Evolutionary conservation across 2,113 vertebrate genomes (phyloP), one percentile per base, ranked within the genome.

Genomic region (Taurulus bubalis): DNA sequence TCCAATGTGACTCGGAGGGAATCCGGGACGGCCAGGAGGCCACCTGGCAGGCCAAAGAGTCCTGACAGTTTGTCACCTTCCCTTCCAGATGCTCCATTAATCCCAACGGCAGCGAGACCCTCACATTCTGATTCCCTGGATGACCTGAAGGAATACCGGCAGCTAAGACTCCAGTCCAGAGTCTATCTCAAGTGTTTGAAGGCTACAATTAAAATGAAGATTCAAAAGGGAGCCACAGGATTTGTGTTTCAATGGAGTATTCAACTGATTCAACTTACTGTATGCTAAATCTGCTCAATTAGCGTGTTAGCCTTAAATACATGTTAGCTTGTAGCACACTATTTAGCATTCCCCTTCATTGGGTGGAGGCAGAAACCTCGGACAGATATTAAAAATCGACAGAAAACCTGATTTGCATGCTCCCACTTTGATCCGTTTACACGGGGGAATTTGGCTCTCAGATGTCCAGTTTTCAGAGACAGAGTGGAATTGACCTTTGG

Each of bases 1-100:
- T 90, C 77, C 82, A 62, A 20, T 83, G 74, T 86, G 81, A 84
- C 79, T 85, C 67, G 14, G 24, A 14, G 56, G 45, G 42, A 64
- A 62, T 66, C 55, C 20, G 16, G 58, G 64, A 28, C 15, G 6
- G 59, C 26, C 30, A 36, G 75, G 22, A 66, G 79, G 66, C 72
- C 86, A 77, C 36, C 83, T 85, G 77, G 75, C 80, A 70, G 55
- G 12, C 51, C 64, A 75, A 63, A 71, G 20, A 75, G 59, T 51
- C 69, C 59, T 79, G 67, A 87, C 30, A 78, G 74, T 83, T 68
- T 71, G 63, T 83, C 81, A 64, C 78, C 82, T 85, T 83, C 47
- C 16, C 72, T 77, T 83, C 60, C 80, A 83, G 70, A 72, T 67
- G 86, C 83, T 67, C 9, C 11, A 78, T 63, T 40, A 69, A 63